Evolutionary conservation across 2,888 invertebrate genomes (phyloP), one percentile per base, ranked within the genome.

Genomic region (Drosophila pullipes): DNA sequence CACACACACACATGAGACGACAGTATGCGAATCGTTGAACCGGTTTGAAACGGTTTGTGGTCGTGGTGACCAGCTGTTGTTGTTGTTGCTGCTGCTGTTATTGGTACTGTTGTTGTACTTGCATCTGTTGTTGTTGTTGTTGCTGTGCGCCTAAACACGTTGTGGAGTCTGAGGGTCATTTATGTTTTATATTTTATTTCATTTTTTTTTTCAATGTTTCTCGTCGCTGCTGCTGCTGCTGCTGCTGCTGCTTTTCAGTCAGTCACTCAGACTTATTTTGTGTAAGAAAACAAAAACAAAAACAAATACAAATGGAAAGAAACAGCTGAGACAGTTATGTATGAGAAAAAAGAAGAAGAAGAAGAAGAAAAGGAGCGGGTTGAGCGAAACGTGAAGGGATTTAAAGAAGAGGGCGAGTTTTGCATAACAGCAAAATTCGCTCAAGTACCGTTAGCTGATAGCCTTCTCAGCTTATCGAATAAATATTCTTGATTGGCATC

Each of bases 1-100:
- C 61, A 65, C 61, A 54, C 53, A 33, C 33, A 65, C 61, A 54
- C 58, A 55, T 37, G 41, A 58, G 74, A 66, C 58, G 60, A 35
- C 55, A 57, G 47, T 22, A 44, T 22, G 44, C 44, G 44, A 44
- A 44, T 44, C 60, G 50, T 63, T 68, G 81, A 82, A 83, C 82
- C 81, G 77, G 81, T 82, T 82, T 83, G 68, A 83, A 83, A 77
- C 81, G 83, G 77, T 83, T 81, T 76, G 75, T 49, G 50, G 49
- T 64, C 73, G 55, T 67, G 58, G 33, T 49, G 55, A 70, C 22
- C 47, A 47, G 25, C 47, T 47, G 47, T 47, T 47, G 44, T 13
- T 44, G 41, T 13, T 47, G 47, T 13, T 47, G 22, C 3, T 44
- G 44, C 35, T 64, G 53, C 22, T 37, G 41, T 44, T 57, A 41